These are phyloP conservation scores for Pseudochirops cupreus DNA, from an alignment of 2,797 vertebrate genomes.

Conservation along the genomic window DNA sequence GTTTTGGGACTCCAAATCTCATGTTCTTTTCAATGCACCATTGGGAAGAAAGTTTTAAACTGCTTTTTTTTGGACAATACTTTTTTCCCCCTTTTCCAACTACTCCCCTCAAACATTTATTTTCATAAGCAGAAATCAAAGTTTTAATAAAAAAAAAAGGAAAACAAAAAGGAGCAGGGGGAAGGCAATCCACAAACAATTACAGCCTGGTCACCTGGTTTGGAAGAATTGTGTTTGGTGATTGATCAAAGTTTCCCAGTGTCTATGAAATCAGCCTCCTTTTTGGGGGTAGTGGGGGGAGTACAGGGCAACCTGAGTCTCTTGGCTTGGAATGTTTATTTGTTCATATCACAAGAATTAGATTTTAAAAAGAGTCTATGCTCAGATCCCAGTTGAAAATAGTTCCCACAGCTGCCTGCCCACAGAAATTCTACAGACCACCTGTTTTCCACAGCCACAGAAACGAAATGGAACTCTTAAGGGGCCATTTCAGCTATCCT, in stretches of 20 bases:
- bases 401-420: constrained; percentile 22
- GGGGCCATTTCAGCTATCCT: not conserved
- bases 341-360: not conserved
- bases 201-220: not conserved
- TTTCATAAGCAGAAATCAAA: not conserved
- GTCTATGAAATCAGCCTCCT: not conserved
- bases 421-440: not conserved
- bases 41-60: not conserved
- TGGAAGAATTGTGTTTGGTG: not conserved
- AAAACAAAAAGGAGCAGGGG: not conserved
- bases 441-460: constrained; percentile 52
- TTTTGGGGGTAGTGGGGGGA: not conserved
- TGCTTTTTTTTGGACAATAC: not conserved
- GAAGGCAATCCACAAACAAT: not conserved
- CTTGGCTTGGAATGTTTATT: not conserved
- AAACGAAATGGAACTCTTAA: constrained; percentile 1
- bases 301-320: not conserved
- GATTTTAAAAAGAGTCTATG: not conserved
- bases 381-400: constrained; percentile 37
- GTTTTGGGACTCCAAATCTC: not conserved
- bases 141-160: not conserved
- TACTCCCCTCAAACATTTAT: not conserved
- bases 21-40: not conserved
- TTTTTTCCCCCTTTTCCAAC: not conserved
- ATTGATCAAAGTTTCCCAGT: fast-evolving